A percentile compares a stretch with the other conserved stretches of the same genome.
phyloP scores from a whole-genome alignment of 2,888 invertebrate genomes.

The Ophion ventricosus region DNA sequence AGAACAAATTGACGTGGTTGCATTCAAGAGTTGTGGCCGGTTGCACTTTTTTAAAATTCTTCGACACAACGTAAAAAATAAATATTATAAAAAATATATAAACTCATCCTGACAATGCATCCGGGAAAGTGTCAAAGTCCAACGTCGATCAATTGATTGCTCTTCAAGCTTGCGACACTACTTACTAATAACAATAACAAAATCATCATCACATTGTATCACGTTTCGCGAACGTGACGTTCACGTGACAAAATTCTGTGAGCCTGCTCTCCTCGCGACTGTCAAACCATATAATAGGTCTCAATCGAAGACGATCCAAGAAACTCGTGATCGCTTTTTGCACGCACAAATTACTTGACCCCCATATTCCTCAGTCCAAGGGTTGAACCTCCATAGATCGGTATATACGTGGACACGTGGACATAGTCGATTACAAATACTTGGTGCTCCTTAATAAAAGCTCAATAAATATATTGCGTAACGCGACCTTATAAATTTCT shows the following conservation, averaged over 20 bases:
- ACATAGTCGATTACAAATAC: background rate
- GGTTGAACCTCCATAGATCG: constrained; percentile 18
- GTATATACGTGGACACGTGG: background rate
- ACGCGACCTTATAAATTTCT: background rate
- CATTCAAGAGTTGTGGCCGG: too few species aligned
- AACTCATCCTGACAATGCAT: background rate
- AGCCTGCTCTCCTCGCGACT: background rate
- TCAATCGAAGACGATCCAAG: constrained; percentile 36
- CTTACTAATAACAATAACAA: constrained; percentile 3
- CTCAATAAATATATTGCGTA: background rate
- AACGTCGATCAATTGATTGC: constrained; percentile 7
- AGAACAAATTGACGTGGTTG: too few species aligned
- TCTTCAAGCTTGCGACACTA: constrained; percentile 1
- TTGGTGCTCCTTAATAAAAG: background rate
- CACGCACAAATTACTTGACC: constrained; percentile 28
- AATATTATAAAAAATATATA: too few species aligned
- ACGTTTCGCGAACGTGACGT: constrained; percentile 31
- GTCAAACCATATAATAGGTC: constrained; percentile 43
- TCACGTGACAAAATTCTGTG: constrained; percentile 43
- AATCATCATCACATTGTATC: constrained; percentile 10
- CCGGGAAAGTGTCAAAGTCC: constrained; percentile 7
- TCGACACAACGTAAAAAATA: too few species aligned
- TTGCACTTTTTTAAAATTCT: too few species aligned
- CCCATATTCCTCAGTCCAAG: constrained; percentile 22
- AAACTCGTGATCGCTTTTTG: constrained; percentile 27